phyloP scores from a whole-genome alignment of 2,888 invertebrate species.

The Lycophotia porphyrea region DNA sequence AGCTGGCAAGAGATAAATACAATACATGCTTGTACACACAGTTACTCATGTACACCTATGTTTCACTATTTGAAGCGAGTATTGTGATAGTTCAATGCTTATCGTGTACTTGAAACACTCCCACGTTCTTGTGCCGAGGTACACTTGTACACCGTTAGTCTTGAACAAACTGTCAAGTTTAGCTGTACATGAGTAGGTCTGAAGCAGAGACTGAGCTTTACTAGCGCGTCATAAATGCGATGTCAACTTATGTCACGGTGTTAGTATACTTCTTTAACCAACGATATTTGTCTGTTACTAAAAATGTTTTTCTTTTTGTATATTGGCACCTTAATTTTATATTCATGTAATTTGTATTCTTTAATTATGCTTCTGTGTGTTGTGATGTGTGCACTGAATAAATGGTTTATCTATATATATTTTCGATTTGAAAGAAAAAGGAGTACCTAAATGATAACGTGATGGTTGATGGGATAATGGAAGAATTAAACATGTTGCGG shows the following conservation, averaged over 20 bases:
- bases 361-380: no score
- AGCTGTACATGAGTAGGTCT: slow-evolving; percentile 21
- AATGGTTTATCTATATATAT: no score
- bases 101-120: slow-evolving; percentile 18
- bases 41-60: slow-evolving; percentile 28
- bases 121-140: slow-evolving; percentile 42
- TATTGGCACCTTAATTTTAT: no score
- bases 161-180: slow-evolving; percentile 45
- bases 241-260: no score
- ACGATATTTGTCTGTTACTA: no score
- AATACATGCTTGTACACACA: slow-evolving; percentile 36
- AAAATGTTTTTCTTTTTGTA: no score
- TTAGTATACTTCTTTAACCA: no score
- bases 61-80: slow-evolving; percentile 27
- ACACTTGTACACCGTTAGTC: slow-evolving; percentile 40
- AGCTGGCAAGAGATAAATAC: slow-evolving; percentile 25
- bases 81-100: slow-evolving; percentile 40
- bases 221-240: neutral
- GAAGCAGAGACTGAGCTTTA: neutral
- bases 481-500: neutral
- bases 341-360: no score
- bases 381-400: no score
- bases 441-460: no score
- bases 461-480: neutral
- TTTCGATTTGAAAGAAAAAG: neutral